phyloP scores from a whole-genome alignment of 2,113 vertebrate genomes.

The Myrmophylax atrothorax region DNA sequence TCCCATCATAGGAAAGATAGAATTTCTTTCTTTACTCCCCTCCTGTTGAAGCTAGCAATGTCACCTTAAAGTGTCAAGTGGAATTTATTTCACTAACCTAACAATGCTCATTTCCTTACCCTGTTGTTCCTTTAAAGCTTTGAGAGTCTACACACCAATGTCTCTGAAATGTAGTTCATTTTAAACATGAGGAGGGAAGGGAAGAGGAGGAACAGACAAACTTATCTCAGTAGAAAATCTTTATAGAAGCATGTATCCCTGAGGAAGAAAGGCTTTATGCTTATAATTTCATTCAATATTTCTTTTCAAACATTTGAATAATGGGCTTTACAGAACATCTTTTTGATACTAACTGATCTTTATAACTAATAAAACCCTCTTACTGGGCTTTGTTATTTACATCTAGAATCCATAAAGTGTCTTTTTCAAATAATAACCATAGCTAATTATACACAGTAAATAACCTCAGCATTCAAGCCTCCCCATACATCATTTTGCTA shows the following conservation, averaged over 20 bases:
- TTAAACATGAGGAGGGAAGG: conserved; percentile 5
- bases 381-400: neutral
- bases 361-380: conserved; percentile 10
- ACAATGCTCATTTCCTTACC: conserved; percentile 39
- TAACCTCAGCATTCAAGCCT: conserved; percentile 65
- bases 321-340: neutral
- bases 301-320: conserved; percentile 50
- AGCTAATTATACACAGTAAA: conserved; percentile 68
- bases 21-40: conserved; percentile 11
- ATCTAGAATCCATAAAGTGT: conserved; percentile 8
- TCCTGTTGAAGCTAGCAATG: neutral
- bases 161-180: neutral
- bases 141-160: neutral
- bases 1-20: neutral
- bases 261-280: conserved; percentile 17
- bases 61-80: conserved; percentile 6
- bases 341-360: conserved; percentile 30
- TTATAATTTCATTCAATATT: conserved; percentile 31
- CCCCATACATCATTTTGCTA: conserved; percentile 56
- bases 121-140: conserved; percentile 6
- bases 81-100: conserved; percentile 22
- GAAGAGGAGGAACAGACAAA: neutral
- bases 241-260: neutral
- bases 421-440: conserved; percentile 48
- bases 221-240: conserved; percentile 44